phyloP scores from a whole-genome alignment of 2,888 invertebrate genomes.

The Hydriomena furcata region DNA sequence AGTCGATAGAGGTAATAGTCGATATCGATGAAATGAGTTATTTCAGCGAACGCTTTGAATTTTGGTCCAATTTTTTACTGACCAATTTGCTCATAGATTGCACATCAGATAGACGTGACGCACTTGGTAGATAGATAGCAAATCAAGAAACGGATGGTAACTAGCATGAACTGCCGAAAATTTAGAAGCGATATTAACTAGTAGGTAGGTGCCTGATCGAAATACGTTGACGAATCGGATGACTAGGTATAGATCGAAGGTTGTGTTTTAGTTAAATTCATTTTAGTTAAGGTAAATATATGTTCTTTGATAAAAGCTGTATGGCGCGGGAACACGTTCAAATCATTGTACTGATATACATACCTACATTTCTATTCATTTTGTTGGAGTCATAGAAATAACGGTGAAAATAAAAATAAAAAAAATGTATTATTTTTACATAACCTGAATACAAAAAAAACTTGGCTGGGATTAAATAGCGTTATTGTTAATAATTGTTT shows the following conservation, averaged over 20 bases:
- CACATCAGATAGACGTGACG: conserved; percentile 67
- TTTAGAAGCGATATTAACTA: conserved; percentile 43
- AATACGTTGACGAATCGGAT: conserved; percentile 25
- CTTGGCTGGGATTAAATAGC: conserved; percentile 13
- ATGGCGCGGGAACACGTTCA: conserved; percentile 3
- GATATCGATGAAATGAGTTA: conserved; percentile 35
- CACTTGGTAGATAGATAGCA: conserved; percentile 67
- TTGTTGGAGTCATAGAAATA: conserved; percentile 4
- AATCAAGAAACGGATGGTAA: conserved; percentile 43
- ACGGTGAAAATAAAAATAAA: conserved; percentile 14
- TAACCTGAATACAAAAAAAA: conserved; percentile 4
- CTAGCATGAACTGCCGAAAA: conserved; percentile 74
- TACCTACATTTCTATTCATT: conserved; percentile 9
- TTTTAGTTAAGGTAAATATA: conserved; percentile 29
- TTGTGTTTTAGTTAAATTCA: conserved; percentile 35
- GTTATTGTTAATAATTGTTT: conserved; percentile 1
- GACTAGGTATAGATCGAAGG: conserved; percentile 34
- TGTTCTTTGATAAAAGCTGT: conserved; percentile 8
- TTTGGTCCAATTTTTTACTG: conserved; percentile 68
- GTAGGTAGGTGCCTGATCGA: conserved; percentile 45
- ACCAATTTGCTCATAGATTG: conserved; percentile 74
- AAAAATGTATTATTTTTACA: conserved; percentile 6
- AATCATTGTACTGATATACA: conserved; percentile 20
- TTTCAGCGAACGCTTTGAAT: conserved; percentile 56
- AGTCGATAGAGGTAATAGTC: conserved; percentile 31